A percentile compares a stretch with the other conserved stretches of the same genome.
Conservation (phyloP, 2,888 invertebrate genomes). For the Cheilosia pagana region DNA sequence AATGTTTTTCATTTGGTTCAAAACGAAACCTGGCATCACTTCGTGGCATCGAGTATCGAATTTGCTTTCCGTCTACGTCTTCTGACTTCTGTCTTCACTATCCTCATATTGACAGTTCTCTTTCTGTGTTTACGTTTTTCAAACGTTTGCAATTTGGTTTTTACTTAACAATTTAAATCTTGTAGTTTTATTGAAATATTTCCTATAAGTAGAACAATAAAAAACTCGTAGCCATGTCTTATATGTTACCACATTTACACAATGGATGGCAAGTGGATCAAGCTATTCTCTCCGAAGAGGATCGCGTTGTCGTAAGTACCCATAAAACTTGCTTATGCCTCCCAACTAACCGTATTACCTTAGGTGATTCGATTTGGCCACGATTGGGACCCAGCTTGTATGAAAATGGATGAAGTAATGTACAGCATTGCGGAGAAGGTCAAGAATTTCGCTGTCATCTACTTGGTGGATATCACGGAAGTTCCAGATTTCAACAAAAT, state of each 20-base stretch:
- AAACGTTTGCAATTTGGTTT: background rate
- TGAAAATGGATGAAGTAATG: conserved; percentile 99
- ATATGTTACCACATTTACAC: conserved; percentile 99
- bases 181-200: background rate
- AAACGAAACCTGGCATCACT: conserved; percentile 18
- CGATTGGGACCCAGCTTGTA: conserved; percentile 99
- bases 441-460: conserved; percentile 99
- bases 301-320: conserved; percentile 95
- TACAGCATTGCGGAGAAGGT: conserved; percentile 98
- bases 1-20: too few species aligned
- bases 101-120: background rate
- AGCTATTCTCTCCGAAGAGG: conserved; percentile 99
- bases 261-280: conserved; percentile 99
- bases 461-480: conserved; percentile 98
- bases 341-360: conserved; percentile 57
- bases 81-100: too few species aligned
- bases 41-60: conserved; percentile 31
- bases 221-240: conserved; percentile 91
- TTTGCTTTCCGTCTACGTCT: background rate
- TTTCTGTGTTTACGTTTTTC: background rate
- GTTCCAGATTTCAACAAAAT: conserved; percentile 99
- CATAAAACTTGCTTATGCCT: too few species aligned
- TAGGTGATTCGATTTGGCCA: conserved; percentile 98
- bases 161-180: background rate
- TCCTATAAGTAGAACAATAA: conserved; percentile 40